A percentile compares a stretch with the other conserved stretches of the same genome.
phyloP scores from a whole-genome alignment of 2,797 vertebrate genomes.

The Selene dorsalis region DNA sequence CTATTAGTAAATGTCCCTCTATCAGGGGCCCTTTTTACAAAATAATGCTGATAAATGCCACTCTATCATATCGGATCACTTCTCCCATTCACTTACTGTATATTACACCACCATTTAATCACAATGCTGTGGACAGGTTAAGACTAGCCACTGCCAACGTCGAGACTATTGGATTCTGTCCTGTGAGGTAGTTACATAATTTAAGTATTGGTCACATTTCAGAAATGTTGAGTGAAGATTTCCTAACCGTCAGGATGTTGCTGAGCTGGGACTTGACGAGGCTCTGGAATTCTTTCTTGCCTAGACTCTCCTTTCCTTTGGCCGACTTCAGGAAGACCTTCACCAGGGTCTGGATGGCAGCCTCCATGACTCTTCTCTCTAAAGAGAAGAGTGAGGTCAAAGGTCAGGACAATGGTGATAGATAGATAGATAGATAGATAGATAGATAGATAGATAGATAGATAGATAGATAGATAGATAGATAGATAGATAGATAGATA shows the following conservation, averaged over 20 bases:
- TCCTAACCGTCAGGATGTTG: constrained; percentile 85
- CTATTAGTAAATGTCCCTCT: constrained; percentile 40
- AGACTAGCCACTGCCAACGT: background rate
- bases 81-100: constrained; percentile 34
- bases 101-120: constrained; percentile 28
- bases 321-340: constrained; percentile 81
- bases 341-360: constrained; percentile 83
- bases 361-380: constrained; percentile 82
- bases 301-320: constrained; percentile 83
- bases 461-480: constrained; percentile 3
- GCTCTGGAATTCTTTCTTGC: constrained; percentile 81
- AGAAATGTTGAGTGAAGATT: constrained; percentile 43
- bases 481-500: background rate
- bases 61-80: constrained; percentile 56
- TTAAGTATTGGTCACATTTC: constrained; percentile 33
- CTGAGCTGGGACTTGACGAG: constrained; percentile 83
- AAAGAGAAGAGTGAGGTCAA: constrained; percentile 28
- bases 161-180: constrained; percentile 4
- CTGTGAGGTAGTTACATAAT: constrained; percentile 32
- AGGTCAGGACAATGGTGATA: constrained; percentile 21
- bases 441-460: background rate
- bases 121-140: constrained; percentile 18
- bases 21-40: constrained; percentile 49
- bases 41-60: constrained; percentile 44
- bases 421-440: background rate